Conservation (phyloP, 2,113 vertebrate genomes). For the Emydura subglobosa region DNA sequence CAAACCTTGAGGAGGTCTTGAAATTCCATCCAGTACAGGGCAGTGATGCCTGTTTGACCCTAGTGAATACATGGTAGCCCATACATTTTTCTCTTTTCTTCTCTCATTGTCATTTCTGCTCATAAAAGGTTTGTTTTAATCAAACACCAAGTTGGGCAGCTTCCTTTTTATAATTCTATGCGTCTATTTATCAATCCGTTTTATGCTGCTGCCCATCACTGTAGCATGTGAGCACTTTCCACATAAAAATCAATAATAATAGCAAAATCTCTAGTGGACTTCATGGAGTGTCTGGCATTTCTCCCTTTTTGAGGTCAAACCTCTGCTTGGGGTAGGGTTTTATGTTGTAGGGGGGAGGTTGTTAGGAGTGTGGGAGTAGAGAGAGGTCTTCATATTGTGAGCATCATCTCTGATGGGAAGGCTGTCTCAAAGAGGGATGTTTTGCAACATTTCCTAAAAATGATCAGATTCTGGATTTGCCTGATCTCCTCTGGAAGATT, state of each 20-base stretch:
- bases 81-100: neutral
- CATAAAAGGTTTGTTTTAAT: neutral
- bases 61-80: conserved; percentile 26
- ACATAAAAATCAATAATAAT: conserved; percentile 25
- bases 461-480: neutral
- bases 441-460: neutral
- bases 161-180: conserved; percentile 3
- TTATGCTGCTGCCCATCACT: conserved; percentile 38
- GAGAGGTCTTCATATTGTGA: neutral
- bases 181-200: neutral
- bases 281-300: neutral
- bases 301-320: neutral
- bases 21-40: conserved; percentile 37
- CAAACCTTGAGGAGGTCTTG: conserved; percentile 4
- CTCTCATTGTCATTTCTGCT: neutral
- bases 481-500: neutral
- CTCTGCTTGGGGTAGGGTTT: neutral
- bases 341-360: conserved; percentile 5
- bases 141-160: neutral
- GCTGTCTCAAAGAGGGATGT: neutral
- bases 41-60: conserved; percentile 33
- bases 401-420: neutral
- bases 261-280: neutral
- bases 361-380: neutral
- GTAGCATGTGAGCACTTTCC: conserved; percentile 34